Evolutionary conservation across 53 echinoderm and acorn worm genomes (phyloP), one percentile per base, ranked within the genome.

Genomic region (Holothuria scabra): DNA sequence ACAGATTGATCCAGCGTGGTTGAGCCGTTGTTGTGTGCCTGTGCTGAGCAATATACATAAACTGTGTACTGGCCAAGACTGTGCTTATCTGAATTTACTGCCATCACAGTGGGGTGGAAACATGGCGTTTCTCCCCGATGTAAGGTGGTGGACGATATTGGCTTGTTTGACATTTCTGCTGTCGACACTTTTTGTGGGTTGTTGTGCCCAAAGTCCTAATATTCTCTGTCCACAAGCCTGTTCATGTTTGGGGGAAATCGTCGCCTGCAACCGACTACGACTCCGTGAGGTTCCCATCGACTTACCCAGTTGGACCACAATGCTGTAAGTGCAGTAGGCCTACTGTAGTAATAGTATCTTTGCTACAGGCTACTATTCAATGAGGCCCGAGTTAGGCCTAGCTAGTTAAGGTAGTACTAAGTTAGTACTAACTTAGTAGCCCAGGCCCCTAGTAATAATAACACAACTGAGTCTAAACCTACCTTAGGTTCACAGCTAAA

Each of bases 91-190:
- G 52, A 52, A 38, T 69, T n/a, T n/a, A n/a, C 34, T 20, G n/a
- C 69, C 35, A 69, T 69, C 69, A 69, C 69, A 69, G 69, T 76
- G 76, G 76, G 49, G 76, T 22, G 46, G 76, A 52, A 76, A 52
- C 76, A 76, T 76, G 76, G 76, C 76, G 76, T 76, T 76, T 76
- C 76, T 76, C 52, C 80, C 80, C 20, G 80, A 80, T 33, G 80
- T 80, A 31, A 80, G 80, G 82, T 81, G 82, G 82, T 81, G 82
- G 82, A 81, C 25, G 22, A 62, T 81, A 4, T 29, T 1, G 31
- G 10, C 20, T 64, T 31, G 28, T 64, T 28, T 64, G 28, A 26
- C 20, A 28, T 14, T 64, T 18, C 28, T 31, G 26, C 13, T 28
- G 65, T 13, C 65, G 3, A 64, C 46, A 4, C 12, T 44, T 35